Conservation (phyloP, 2,113 vertebrate species). For the Hippoglossus stenolepis region DNA sequence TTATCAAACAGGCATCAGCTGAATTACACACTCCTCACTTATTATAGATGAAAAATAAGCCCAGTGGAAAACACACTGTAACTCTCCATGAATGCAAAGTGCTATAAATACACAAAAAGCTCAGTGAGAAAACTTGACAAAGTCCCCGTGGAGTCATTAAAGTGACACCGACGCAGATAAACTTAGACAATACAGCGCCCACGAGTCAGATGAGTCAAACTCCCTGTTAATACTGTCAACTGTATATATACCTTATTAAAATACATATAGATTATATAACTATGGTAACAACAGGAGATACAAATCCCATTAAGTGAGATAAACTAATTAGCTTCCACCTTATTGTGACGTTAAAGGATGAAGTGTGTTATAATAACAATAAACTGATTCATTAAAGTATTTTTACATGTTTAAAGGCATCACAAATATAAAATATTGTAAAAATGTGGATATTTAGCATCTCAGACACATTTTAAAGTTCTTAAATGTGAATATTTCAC, state of each 20-base stretch:
- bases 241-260: neutral
- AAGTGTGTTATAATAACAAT: too few relatives aligned
- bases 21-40: neutral
- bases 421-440: too few relatives aligned
- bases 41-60: neutral
- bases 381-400: too few relatives aligned
- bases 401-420: too few relatives aligned
- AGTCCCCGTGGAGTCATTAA: neutral
- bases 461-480: too few relatives aligned
- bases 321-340: too few relatives aligned
- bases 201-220: neutral
- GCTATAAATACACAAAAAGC: neutral
- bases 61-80: neutral
- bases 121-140: neutral
- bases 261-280: neutral
- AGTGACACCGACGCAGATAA: neutral
- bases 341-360: neutral
- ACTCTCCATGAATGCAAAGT: neutral
- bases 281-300: neutral
- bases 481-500: too few relatives aligned
- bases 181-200: neutral
- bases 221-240: neutral
- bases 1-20: conserved; percentile 1
- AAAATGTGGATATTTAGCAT: too few relatives aligned
- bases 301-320: too few relatives aligned